Evolutionary conservation across 2,888 invertebrate genomes (phyloP).

Genomic region (Luperina testacea): DNA sequence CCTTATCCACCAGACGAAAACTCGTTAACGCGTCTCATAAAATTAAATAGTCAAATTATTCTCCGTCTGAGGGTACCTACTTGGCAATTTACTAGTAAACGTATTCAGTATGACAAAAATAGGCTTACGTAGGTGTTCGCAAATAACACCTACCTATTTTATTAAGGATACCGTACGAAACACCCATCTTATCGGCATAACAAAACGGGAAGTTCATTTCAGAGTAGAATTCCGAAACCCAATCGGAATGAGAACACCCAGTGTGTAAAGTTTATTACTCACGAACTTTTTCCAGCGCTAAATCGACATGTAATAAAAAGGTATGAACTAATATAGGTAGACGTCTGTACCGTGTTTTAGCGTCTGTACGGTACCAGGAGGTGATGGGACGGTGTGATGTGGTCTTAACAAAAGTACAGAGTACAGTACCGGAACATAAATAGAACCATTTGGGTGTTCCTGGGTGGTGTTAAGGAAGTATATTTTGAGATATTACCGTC

Average conservation of each 20-base stretch:
- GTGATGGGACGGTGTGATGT: conserved; percentile 46
- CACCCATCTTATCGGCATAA: conserved; percentile 35
- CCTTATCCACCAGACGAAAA: not conserved
- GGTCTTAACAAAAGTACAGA: conserved; percentile 37
- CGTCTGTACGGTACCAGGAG: conserved; percentile 51
- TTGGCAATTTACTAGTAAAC: conserved; percentile 15
- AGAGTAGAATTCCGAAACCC: conserved; percentile 11
- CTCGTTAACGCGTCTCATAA: not conserved
- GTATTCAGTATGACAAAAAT: conserved; percentile 16
- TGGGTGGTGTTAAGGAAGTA: conserved; percentile 4
- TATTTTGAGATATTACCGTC: conserved; percentile 4
- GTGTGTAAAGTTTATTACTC: conserved; percentile 57
- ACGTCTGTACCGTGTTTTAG: conserved; percentile 37
- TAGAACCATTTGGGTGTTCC: conserved; percentile 17
- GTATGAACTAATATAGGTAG: conserved; percentile 29
- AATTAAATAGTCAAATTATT: conserved; percentile 21
- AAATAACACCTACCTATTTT: conserved; percentile 37
- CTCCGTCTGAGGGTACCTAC: not conserved
- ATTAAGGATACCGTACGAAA: conserved; percentile 33
- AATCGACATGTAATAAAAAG: conserved; percentile 55
- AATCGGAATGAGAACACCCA: conserved; percentile 36
- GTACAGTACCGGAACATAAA: conserved; percentile 16
- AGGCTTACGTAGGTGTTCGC: conserved; percentile 11
- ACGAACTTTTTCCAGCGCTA: conserved; percentile 49
- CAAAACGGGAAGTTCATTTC: conserved; percentile 48